Base-by-base conservation (phyloP, 2,888 invertebrate species). In the Patella ulyssiponensis region DNA sequence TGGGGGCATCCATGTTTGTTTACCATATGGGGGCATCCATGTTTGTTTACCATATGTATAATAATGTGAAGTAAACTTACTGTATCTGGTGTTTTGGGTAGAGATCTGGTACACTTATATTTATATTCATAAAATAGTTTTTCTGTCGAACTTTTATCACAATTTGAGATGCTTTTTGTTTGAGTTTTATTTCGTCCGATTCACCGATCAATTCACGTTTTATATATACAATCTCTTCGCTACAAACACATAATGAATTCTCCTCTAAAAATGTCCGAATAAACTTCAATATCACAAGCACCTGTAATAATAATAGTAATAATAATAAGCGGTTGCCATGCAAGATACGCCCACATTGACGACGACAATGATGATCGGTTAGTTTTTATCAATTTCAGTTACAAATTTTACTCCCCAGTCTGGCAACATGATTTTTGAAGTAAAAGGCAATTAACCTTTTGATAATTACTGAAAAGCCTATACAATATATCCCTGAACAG, bases 211-310 rank as follows among this genome's bases (percentile, higher is more conserved):
- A 90, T 53, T 88, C 84, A 80, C 92, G 92, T 83, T 94, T 94
- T 75, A 95, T 89, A 71, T 92, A 89, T 79, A 93, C 92, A 79
- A 95, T 94, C 91, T 95, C 95, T 86, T 95, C 94, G 82, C 94
- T 94, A 85, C 95, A 95, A 78, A 95, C 94, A 87, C 94, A 94
- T 4, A 95, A 91, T 0, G 95, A 94, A 91, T 95, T 95, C 82
- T 95, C 95, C 73, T 94, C 93, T 17, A 95, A 91, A 88, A 95
- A 95, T 80, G 93, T 94, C 74, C 93, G 91, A 9, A 95, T 91
- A 87, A 95, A 95, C 83, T 93, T 93, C 20, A 95, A 89, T 5
- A 94, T 91, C 72, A 92, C 92, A 56, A 95, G 88, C 20, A 94
- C 91, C 93, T 94, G 90, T 15, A 82, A 87, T 64, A 73, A 73